These are phyloP conservation scores for Danionella cerebrum DNA, from an alignment of 2,113 vertebrate species.

Conservation along the genomic window DNA sequence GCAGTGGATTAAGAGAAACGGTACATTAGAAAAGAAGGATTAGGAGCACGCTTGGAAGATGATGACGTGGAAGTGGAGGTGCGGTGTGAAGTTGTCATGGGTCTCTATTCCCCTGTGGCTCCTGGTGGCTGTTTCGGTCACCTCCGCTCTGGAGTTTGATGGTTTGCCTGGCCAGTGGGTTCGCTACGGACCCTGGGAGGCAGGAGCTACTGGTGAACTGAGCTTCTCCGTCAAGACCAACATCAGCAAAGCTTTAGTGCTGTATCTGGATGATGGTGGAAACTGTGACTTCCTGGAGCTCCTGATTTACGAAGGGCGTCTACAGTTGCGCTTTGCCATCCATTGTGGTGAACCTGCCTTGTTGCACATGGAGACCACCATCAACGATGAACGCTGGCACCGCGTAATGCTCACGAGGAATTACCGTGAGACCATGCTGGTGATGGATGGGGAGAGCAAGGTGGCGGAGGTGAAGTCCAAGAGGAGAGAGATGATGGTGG, in stretches of 20 bases:
- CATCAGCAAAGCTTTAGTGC: slow-evolving; percentile 75
- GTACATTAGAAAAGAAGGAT: slow-evolving; percentile 35
- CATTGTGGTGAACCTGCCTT: slow-evolving; percentile 84
- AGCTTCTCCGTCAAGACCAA: slow-evolving; percentile 88
- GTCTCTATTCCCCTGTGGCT: slow-evolving; percentile 53
- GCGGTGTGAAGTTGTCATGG: slow-evolving; percentile 32
- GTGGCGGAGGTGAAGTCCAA: slow-evolving; percentile 81
- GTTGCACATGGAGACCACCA: slow-evolving; percentile 68
- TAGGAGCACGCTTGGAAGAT: slow-evolving; percentile 38
- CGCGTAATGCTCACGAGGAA: slow-evolving; percentile 74
- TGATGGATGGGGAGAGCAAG: slow-evolving; percentile 81
- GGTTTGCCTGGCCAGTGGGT: slow-evolving; percentile 89
- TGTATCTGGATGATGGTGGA: slow-evolving; percentile 88
- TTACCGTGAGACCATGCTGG: slow-evolving; percentile 71
- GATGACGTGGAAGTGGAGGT: slow-evolving; percentile 51
- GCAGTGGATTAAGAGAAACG: slow-evolving; percentile 43
- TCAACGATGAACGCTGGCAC: slow-evolving; percentile 87
- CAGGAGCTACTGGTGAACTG: slow-evolving; percentile 74
- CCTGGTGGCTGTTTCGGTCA: slow-evolving; percentile 39
- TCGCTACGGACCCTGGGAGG: slow-evolving; percentile 82
- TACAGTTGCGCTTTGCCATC: slow-evolving; percentile 83
- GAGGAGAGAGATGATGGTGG: slow-evolving; percentile 82
- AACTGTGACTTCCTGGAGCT: slow-evolving; percentile 94
- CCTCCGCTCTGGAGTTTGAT: slow-evolving; percentile 76
- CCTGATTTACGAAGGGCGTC: slow-evolving; percentile 72